phyloP scores from a whole-genome alignment of 1,140 invertebrate species.

The Venustaconcha ellipsiformis region DNA sequence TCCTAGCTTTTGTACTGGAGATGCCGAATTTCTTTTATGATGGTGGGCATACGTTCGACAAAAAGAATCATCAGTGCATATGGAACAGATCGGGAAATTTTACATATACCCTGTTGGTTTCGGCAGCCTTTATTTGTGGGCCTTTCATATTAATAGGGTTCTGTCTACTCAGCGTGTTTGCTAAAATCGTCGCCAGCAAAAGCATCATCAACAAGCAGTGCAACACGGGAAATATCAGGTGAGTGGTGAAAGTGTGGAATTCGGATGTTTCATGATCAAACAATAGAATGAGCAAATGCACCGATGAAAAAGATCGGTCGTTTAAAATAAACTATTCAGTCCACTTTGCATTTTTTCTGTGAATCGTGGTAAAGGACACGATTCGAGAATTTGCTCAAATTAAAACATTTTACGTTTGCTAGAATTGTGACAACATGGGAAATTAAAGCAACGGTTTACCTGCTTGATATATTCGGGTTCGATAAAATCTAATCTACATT shows the following conservation, averaged over 20 bases:
- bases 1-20: constrained; percentile 51
- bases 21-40: constrained; percentile 61
- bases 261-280: too few species aligned
- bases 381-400: too few species aligned
- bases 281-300: too few species aligned
- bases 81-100: constrained; percentile 59
- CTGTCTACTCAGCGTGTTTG: constrained; percentile 52
- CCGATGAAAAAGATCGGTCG: too few species aligned
- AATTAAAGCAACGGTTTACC: too few species aligned
- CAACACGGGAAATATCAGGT: neutral
- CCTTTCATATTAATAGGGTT: constrained; percentile 48
- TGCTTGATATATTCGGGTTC: too few species aligned
- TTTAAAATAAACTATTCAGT: too few species aligned
- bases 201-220: constrained; percentile 33
- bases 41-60: constrained; percentile 62
- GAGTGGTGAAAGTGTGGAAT: neutral
- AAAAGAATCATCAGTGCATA: constrained; percentile 59
- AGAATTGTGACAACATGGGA: too few species aligned
- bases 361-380: too few species aligned
- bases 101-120: constrained; percentile 59
- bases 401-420: too few species aligned
- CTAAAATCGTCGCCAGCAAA: constrained; percentile 50
- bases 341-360: too few species aligned
- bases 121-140: constrained; percentile 41
- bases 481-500: too few species aligned